Evolutionary conservation across 2,888 invertebrate genomes (phyloP).

Genomic region (Aricia artaxerxes): DNA sequence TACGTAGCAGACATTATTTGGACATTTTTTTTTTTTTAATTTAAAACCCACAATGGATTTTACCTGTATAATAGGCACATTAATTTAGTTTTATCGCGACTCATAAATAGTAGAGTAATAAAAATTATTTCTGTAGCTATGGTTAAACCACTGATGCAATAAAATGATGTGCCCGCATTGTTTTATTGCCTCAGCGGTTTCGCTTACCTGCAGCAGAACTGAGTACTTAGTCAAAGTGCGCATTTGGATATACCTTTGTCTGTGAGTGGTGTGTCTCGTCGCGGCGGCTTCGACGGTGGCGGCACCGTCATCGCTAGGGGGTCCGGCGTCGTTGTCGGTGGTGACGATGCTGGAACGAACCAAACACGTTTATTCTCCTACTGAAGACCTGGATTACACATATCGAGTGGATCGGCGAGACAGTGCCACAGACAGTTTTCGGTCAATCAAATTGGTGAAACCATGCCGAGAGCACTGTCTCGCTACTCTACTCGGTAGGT

Average conservation of each 20-base stretch:
- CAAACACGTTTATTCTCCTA: background rate
- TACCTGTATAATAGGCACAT: background rate
- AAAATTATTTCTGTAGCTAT: background rate
- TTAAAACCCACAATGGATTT: background rate
- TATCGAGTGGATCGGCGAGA: too few species aligned
- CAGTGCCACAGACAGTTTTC: too few species aligned
- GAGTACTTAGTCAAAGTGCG: background rate
- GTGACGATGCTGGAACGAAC: constrained; percentile 83
- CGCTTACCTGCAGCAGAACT: background rate
- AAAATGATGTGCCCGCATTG: background rate
- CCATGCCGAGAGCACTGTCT: too few species aligned
- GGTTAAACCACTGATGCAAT: background rate
- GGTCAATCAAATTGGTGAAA: too few species aligned
- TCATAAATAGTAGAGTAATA: background rate
- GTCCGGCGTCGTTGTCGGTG: constrained; percentile 89
- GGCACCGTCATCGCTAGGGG: constrained; percentile 82
- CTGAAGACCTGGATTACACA: too few species aligned
- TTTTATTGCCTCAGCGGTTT: background rate
- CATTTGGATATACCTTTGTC: constrained; percentile 63
- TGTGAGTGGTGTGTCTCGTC: constrained; percentile 66
- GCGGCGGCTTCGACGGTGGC: constrained; percentile 70
- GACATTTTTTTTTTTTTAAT: background rate
- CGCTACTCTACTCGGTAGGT: too few species aligned
- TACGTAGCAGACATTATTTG: background rate
- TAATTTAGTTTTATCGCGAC: background rate